Base-by-base conservation (phyloP, 2,888 invertebrate species). In the Orthonychiurus folsomi region DNA sequence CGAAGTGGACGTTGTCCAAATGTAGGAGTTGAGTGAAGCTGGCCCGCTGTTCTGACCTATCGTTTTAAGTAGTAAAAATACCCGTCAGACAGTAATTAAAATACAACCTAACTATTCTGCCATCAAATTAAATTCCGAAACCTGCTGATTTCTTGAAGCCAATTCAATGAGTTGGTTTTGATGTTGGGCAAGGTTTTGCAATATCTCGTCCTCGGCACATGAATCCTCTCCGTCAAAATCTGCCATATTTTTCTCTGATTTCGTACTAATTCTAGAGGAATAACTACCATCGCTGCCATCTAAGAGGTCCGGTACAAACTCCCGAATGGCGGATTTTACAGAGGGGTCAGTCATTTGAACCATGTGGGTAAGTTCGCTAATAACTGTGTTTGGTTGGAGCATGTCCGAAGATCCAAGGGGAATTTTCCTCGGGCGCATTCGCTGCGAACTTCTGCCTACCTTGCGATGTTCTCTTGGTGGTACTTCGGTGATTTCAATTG, bases 191-290 rank as follows among this genome's bases (percentile, higher is more conserved):
- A 75, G 60, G 9, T 68, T 68, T 57, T 74, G 75, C 54, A 73
- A 73, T 9, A 75, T 63, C 75, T 88, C 90, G 75, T 90, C 90
- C 74, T 92, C 92, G 75, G 90, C 89, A 1, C 86, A 89, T 9
- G 90, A 90, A 74, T 91, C 90, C 74, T 88, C 87, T 3, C 93
- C 93, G 74, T 94, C 94, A 74, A 94, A 88, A 77, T 94, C 93
- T 0, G 91, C 92, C 84, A 93, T 86, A 77, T 93, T 93, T 72
- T 93, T 92, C 74, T 93, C 93, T 1, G 93, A 93, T 78, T 93
- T 93, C 73, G 89, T 91, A 66, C 92, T 93, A 80, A 92, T 86
- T 37, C 89, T 84, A 0, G 93, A 93, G n/a, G 93, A 93, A 73
- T 92, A 90, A 74, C 92, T 92, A n/a, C 90, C 92, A 68, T 81